Base-by-base conservation (phyloP, 2,113 vertebrate genomes). In the Ancistrus triradiatus region DNA sequence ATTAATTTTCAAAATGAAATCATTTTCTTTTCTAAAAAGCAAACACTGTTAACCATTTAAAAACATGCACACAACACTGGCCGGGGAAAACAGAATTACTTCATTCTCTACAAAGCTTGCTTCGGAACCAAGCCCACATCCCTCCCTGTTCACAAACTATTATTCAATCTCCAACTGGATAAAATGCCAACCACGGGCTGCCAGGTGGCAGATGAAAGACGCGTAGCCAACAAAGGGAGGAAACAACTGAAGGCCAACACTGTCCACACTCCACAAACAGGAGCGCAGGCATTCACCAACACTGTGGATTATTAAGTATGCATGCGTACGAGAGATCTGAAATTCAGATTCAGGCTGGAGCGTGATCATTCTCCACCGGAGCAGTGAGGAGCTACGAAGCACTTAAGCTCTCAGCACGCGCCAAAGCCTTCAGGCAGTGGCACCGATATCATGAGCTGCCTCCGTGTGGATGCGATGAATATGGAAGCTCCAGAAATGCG, bases 171-270 rank as follows among this genome's bases (percentile, higher is more conserved):
- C 53, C 58, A 28, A 25, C 37, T 22, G 48, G 44, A 46, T 49
- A 37, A 24, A 56, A 50, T 51, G 44, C 18, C 49, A 4, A 22
- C 31, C 24, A 14, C 22, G 47, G 53, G 7, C 53, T 44, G 46
- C 60, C 64, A 72, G 63, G 63, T 72, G 69, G 44, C 40, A 72
- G 70, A 67, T 67, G 37, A 62, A 72, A 72, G 65, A 61, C 40
- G 8, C 59, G 24, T 18, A 46, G 18, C 60, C 42, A 43, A 24
- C 42, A 62, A 50, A 46, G 44, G 35, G 28, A 64, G 47, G 31
- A 59, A 56, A 47, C 27, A 15, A 31, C 51, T 57, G 15, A 57
- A 65, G 43, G 42, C 42, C 42, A 65, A 15, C 15, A 10, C 18
- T 56, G 51, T 44, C 42, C 63, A 56, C 42, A 56, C 19, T 37